phyloP scores from a whole-genome alignment of 2,888 invertebrate species.

The Hydraecia micacea region DNA sequence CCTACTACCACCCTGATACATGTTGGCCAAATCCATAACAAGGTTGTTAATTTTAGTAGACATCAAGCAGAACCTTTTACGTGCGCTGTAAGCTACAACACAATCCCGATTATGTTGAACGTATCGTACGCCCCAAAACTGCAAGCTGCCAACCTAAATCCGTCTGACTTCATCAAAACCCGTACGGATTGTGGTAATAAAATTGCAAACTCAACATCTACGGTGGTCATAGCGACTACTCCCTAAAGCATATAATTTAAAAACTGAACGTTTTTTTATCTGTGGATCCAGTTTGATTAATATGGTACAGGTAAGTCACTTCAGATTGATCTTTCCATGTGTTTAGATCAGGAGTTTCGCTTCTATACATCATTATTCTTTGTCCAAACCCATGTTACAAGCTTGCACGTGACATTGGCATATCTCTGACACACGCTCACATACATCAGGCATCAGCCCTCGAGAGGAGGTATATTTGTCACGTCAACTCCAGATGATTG shows the following conservation, averaged over 20 bases:
- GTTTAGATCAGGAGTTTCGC: background rate
- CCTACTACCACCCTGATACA: no score
- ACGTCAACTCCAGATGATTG: slow-evolving; percentile 75
- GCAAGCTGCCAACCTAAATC: no score
- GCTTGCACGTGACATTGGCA: slow-evolving; percentile 70
- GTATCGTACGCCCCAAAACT: no score
- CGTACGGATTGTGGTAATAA: no score
- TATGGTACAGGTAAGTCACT: no score
- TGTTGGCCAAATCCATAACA: background rate
- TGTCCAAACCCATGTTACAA: slow-evolving; percentile 63
- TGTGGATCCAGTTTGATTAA: background rate
- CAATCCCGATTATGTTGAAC: no score
- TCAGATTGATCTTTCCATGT: background rate
- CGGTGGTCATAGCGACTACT: background rate
- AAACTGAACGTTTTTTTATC: background rate
- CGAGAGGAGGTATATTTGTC: slow-evolving; percentile 65
- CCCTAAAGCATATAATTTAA: no score
- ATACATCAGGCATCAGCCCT: slow-evolving; percentile 66
- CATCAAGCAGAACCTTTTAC: background rate
- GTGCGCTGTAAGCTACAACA: background rate
- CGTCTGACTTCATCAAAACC: background rate
- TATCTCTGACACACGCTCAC: slow-evolving; percentile 63
- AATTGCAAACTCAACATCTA: no score
- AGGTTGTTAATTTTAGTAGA: background rate
- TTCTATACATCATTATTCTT: slow-evolving; percentile 33